Percentiles rank a stretch among this genome's conserved stretches.
phyloP scores from a whole-genome alignment of 2,888 invertebrate genomes.

The Ferdinandea cuprea region DNA sequence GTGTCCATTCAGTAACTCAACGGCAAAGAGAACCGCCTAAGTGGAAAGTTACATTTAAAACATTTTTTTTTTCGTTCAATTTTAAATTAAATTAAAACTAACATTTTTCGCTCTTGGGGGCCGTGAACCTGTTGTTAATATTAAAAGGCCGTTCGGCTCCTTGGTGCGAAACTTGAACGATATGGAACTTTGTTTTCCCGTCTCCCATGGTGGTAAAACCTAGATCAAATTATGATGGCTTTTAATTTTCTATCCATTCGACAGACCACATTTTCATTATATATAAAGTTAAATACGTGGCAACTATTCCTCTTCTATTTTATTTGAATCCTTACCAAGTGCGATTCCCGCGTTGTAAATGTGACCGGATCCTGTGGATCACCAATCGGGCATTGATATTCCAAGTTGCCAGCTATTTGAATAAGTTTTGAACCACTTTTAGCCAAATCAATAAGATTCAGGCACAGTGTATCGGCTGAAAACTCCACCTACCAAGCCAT shows the following conservation, averaged over 20 bases:
- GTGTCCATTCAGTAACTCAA: conserved; percentile 96
- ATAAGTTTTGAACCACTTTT: conserved; percentile 92
- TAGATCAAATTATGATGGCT: too few relatives aligned
- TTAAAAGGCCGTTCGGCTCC: conserved; percentile 96
- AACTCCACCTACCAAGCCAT: conserved; percentile 91
- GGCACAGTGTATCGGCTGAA: conserved; percentile 92
- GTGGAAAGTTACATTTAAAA: conserved; percentile 62
- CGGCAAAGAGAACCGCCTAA: conserved; percentile 94
- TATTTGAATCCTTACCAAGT: conserved; percentile 89
- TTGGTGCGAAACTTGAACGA: conserved; percentile 97
- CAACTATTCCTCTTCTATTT: too few relatives aligned
- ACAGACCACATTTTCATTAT: too few relatives aligned
- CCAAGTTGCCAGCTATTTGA: conserved; percentile 92
- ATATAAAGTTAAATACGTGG: too few relatives aligned
- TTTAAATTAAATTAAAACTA: conserved; percentile 62
- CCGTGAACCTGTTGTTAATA: conserved; percentile 94
- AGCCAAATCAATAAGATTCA: conserved; percentile 95
- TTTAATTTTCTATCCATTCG: too few relatives aligned
- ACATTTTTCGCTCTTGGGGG: conserved; percentile 88
- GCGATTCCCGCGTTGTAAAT: conserved; percentile 95
- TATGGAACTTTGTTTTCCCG: conserved; percentile 93
- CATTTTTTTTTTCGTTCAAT: neutral
- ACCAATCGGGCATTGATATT: conserved; percentile 93
- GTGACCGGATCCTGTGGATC: conserved; percentile 95
- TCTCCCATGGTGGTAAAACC: conserved; percentile 94